Evolutionary conservation across 2,888 invertebrate genomes (phyloP).

Genomic region (Magallana nippona): DNA sequence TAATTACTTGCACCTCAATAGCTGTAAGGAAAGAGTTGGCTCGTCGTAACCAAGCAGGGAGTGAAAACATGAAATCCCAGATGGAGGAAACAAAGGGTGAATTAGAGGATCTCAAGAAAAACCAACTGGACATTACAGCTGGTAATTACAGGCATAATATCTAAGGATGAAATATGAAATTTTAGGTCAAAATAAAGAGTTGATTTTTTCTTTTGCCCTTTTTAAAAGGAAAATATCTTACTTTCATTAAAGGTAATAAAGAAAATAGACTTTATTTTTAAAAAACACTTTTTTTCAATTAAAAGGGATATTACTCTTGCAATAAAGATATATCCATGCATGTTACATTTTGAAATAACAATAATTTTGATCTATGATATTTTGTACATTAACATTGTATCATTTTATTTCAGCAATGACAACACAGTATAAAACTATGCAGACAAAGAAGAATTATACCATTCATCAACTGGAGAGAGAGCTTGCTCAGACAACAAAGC

Average conservation of each 20-base stretch:
- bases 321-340: too few species aligned
- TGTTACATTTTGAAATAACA: not conserved
- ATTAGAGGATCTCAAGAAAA: conserved; percentile 70
- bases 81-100: conserved; percentile 71
- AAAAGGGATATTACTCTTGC: too few species aligned
- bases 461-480: conserved; percentile 77
- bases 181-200: too few species aligned
- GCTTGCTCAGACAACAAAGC: conserved; percentile 65
- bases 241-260: too few species aligned
- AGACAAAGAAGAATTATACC: conserved; percentile 75
- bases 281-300: too few species aligned
- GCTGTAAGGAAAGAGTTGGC: conserved; percentile 77
- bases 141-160: conserved; percentile 59
- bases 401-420: conserved; percentile 73
- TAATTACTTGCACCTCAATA: conserved; percentile 43
- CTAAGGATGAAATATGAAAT: too few species aligned
- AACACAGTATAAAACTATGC: conserved; percentile 79
- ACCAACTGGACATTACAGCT: conserved; percentile 75
- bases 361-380: not conserved
- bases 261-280: too few species aligned
- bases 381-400: not conserved
- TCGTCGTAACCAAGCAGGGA: conserved; percentile 69
- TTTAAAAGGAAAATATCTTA: too few species aligned
- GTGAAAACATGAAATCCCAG: conserved; percentile 67
- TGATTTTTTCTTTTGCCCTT: too few species aligned